Evolutionary conservation across 2,113 vertebrate genomes (phyloP).

Genomic region (Sylvietta virens): DNA sequence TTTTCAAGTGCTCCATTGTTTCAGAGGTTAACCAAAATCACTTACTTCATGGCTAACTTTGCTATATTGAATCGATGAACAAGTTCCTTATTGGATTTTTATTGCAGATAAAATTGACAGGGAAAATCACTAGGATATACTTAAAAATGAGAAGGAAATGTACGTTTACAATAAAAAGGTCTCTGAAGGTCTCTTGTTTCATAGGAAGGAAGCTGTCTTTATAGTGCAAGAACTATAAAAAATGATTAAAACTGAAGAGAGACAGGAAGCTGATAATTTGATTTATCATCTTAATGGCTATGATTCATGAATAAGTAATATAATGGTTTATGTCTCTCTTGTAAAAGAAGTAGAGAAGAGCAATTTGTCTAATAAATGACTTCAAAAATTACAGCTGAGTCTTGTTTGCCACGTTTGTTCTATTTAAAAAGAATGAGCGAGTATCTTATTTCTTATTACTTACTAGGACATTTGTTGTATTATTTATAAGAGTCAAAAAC

Average conservation of each 20-base stretch:
- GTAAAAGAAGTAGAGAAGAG: conserved; percentile 64
- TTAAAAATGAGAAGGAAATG: conserved; percentile 71
- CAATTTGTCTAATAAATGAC: conserved; percentile 67
- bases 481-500: conserved; percentile 71
- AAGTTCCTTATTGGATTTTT: conserved; percentile 62
- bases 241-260: conserved; percentile 71
- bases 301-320: conserved; percentile 82
- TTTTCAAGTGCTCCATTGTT: background rate
- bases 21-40: conserved; percentile 54
- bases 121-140: conserved; percentile 54
- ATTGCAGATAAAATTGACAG: conserved; percentile 62
- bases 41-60: conserved; percentile 47
- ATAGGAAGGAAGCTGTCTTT: conserved; percentile 82
- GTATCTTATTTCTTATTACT: conserved; percentile 68
- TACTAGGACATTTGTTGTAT: conserved; percentile 66
- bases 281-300: conserved; percentile 80
- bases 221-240: conserved; percentile 79
- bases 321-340: conserved; percentile 70
- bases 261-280: conserved; percentile 80
- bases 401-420: conserved; percentile 68
- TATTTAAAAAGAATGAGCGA: conserved; percentile 64
- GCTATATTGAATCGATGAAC: conserved; percentile 49
- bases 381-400: conserved; percentile 52
- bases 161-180: conserved; percentile 67
- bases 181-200: conserved; percentile 70